Percentiles rank a stretch among this genome's conserved stretches.
Conservation (phyloP, 1,140 invertebrate genomes). For the Dolichoris vasculosae region DNA sequence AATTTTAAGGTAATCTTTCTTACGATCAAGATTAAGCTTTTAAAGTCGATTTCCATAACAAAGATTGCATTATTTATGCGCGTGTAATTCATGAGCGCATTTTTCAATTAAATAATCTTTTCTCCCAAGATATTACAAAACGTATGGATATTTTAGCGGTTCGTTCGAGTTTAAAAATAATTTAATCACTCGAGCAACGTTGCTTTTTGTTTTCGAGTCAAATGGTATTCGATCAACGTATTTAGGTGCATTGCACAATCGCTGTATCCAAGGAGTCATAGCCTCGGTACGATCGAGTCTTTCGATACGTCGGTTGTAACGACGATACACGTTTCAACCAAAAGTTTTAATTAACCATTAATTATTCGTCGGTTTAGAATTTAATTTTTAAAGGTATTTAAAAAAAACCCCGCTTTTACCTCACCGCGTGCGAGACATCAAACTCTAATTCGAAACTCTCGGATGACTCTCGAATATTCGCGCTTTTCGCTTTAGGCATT, state of each 20-base stretch:
- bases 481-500: neutral
- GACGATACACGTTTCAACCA: neutral
- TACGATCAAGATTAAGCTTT: slow-evolving; percentile 9
- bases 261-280: neutral
- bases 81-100: neutral
- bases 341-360: neutral
- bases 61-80: neutral
- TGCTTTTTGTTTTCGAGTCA: neutral
- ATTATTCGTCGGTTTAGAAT: neutral
- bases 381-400: neutral
- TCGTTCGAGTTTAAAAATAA: neutral
- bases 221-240: neutral
- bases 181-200: neutral
- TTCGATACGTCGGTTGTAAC: neutral
- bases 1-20: neutral
- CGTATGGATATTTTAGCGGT: neutral
- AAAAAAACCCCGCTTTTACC: neutral
- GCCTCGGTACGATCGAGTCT: neutral
- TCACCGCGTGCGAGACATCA: too few relatives aligned
- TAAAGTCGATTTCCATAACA: neutral
- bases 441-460: neutral
- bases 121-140: neutral
- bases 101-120: slow-evolving; percentile 6
- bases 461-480: neutral
- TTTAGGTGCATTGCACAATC: neutral